Conservation (phyloP, 2,113 vertebrate genomes). For the Dipodomys ordii region DNA sequence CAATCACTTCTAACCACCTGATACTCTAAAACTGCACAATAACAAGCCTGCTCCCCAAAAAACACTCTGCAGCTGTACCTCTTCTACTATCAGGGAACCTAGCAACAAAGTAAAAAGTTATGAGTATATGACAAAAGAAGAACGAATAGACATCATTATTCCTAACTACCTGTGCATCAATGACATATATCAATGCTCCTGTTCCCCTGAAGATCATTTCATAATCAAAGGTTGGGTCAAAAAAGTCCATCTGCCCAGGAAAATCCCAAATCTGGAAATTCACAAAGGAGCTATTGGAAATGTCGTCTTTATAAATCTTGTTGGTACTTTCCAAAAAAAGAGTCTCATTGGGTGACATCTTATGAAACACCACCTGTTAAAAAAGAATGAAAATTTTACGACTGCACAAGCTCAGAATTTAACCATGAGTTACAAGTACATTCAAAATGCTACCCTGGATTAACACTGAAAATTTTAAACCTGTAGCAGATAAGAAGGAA, state of each 20-base stretch:
- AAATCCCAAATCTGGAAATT: slow-evolving; percentile 99
- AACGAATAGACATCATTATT: slow-evolving; percentile 54
- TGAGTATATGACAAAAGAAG: slow-evolving; percentile 14
- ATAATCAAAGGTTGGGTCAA: slow-evolving; percentile 98
- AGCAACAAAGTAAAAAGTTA: slow-evolving; percentile 4
- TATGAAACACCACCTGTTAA: slow-evolving; percentile 97
- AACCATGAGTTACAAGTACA: neutral
- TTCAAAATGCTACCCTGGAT: slow-evolving; percentile 34
- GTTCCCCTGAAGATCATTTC: slow-evolving; percentile 99
- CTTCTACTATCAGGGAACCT: neutral
- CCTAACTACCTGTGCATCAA: slow-evolving; percentile 96
- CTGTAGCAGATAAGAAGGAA: neutral
- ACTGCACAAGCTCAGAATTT: slow-evolving; percentile 32
- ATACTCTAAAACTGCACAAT: neutral
- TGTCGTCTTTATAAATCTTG: slow-evolving; percentile 99
- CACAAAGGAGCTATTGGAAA: slow-evolving; percentile 99
- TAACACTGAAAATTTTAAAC: slow-evolving; percentile 41
- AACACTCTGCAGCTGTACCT: neutral
- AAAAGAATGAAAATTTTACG: slow-evolving; percentile 63
- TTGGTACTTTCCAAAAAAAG: slow-evolving; percentile 99
- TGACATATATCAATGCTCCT: slow-evolving; percentile 98
- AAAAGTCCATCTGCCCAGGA: slow-evolving; percentile 99
- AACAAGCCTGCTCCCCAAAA: neutral
- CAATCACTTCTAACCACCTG: slow-evolving; percentile 24
- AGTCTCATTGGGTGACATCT: slow-evolving; percentile 99